Evolutionary conservation across 2,888 invertebrate species (phyloP).

Genomic region (Anoncus sp.): DNA sequence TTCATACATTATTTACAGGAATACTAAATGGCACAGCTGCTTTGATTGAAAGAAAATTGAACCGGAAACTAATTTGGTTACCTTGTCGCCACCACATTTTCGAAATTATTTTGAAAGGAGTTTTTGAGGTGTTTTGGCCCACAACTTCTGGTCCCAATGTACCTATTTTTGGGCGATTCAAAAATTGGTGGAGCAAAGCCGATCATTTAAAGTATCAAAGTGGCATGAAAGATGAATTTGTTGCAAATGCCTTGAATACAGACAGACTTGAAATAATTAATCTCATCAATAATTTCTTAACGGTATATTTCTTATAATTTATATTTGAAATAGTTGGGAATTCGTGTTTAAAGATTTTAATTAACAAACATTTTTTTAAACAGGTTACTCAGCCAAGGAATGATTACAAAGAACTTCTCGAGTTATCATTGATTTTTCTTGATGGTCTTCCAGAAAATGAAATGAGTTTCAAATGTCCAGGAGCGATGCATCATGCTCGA

Average conservation of each 20-base stretch:
- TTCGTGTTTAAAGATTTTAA: too few species aligned
- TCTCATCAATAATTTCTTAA: too few species aligned
- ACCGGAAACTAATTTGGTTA: constrained; percentile 39
- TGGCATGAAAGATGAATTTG: too few species aligned
- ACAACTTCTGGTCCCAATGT: constrained; percentile 44
- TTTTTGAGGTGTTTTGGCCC: constrained; percentile 47
- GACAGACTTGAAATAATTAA: too few species aligned
- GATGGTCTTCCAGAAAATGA: constrained; percentile 11
- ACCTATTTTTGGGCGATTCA: constrained; percentile 31
- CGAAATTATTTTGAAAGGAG: constrained; percentile 36
- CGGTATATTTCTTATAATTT: too few species aligned
- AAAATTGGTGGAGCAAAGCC: too few species aligned
- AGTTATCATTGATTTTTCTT: constrained; percentile 38
- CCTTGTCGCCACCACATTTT: constrained; percentile 54
- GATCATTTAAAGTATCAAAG: too few species aligned
- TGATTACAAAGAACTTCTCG: constrained; percentile 26
- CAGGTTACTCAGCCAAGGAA: constrained; percentile 7
- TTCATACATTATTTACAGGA: constrained; percentile 16
- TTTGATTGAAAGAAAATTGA: constrained; percentile 44
- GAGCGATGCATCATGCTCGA: constrained; percentile 49
- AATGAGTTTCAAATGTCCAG: constrained; percentile 24
- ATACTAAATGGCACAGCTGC: constrained; percentile 7
- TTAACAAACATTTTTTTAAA: not conserved
- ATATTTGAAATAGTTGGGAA: too few species aligned
- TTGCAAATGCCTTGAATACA: too few species aligned